Conservation (phyloP, 2,113 vertebrate species). For the Oryzias javanicus region DNA sequence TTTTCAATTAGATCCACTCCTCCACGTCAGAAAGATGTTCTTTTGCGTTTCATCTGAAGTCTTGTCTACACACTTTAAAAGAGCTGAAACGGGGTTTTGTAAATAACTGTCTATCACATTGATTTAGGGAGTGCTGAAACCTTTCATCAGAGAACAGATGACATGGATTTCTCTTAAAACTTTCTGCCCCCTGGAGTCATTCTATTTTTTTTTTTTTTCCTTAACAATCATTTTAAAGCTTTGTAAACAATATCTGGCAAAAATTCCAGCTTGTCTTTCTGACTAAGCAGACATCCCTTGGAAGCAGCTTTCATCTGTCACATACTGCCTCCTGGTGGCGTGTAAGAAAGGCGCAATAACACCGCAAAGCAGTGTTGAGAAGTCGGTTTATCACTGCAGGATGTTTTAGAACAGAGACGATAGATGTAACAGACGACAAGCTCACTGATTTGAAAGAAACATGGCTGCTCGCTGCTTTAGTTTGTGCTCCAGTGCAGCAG, state of each 20-base stretch:
- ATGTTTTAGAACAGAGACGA: constrained; percentile 9
- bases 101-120: neutral
- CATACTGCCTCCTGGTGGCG: constrained; percentile 65
- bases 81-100: constrained; percentile 8
- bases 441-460: constrained; percentile 18
- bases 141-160: constrained; percentile 14
- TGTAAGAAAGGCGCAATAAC: neutral
- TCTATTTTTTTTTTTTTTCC: constrained; percentile 2
- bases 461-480: constrained; percentile 2
- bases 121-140: constrained; percentile 20
- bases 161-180: constrained; percentile 5
- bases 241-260: no score
- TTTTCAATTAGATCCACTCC: constrained; percentile 28
- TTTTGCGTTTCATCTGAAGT: constrained; percentile 16
- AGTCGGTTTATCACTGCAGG: constrained; percentile 15
- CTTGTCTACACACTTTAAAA: constrained; percentile 36
- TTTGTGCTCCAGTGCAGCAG: no score
- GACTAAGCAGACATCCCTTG: neutral
- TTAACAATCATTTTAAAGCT: neutral
- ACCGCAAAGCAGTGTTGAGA: constrained; percentile 7
- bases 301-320: constrained; percentile 25
- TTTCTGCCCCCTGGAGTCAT: neutral
- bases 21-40: neutral
- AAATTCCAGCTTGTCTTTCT: no score
- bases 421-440: constrained; percentile 10